Base-by-base conservation (phyloP, 2,797 vertebrate genomes). In the Paguma larvata region DNA sequence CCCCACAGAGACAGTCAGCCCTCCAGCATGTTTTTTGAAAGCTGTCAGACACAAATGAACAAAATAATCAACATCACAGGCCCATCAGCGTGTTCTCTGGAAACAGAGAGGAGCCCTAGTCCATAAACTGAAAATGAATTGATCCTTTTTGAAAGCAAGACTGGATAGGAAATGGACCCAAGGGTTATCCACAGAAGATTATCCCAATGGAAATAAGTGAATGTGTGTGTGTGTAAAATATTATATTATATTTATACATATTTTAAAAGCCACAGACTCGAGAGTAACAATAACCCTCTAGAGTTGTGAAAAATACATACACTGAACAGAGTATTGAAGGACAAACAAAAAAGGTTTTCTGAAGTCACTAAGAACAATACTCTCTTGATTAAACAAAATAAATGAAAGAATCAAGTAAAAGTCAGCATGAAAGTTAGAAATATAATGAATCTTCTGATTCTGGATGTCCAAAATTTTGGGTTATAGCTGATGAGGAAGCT, bases 11-110 rank as follows among this genome's bases (percentile, higher is more conserved):
- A 78, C 46, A 3, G 46, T 51, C 51, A 65, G 86, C 84, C 51
- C 38, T 63, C 56, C 2, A 79, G 72, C 30, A 7, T 30, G 15
- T 53, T 85, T 95, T 82, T 70, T 95, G 88, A 98, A 97, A 95
- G 89, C 82, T 97, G 68, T 27, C 90, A 75, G 89, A 90, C 13
- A 41, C 75, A 89, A 70, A 53, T 62, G 63, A 97, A 96, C 56
- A 80, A 93, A 86, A 88, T 0, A 72, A 51, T 56, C 94, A 83
- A 62, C 38, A 72, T 68, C 56, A 77, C n/a, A 85, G 51, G 30
- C 75, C 88, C 91, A 89, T n/a, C 0, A 0, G 41, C 21, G 77
- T 82, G 23, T 0, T 63, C 5, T 27, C 72, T 63, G 11, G 53
- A 73, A 97, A 97, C 16, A 53, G 32, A 92, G 30, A 72, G 19